Conservation (phyloP, 2,797 vertebrate species). For the Fistularia tabacaria region DNA sequence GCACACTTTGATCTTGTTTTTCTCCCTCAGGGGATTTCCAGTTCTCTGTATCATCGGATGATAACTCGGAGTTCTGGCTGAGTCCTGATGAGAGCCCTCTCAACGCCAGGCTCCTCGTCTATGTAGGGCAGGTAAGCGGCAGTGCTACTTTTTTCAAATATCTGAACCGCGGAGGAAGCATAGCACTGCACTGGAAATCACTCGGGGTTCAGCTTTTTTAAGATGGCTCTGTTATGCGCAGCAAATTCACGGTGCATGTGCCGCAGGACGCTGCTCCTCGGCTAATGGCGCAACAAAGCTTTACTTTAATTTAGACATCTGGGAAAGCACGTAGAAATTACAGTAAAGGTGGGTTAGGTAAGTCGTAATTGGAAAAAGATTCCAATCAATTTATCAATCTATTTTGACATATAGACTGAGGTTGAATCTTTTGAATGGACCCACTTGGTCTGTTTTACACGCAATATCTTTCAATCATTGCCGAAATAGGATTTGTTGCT, state of each 20-base stretch:
- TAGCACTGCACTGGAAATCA: neutral
- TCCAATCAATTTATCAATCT: neutral
- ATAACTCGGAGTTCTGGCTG: constrained; percentile 98
- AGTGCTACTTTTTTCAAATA: constrained; percentile 1
- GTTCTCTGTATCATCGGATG: constrained; percentile 95
- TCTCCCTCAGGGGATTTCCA: constrained; percentile 86
- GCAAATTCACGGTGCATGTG: constrained; percentile 9
- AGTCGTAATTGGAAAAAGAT: too few species aligned
- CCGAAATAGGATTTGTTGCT: too few species aligned
- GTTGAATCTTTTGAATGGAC: neutral
- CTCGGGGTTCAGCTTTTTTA: neutral
- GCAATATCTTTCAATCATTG: too few species aligned
- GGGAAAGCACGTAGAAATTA: constrained; percentile 1
- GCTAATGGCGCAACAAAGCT: constrained; percentile 32
- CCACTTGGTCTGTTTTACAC: neutral
- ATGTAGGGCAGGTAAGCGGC: constrained; percentile 85
- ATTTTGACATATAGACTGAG: neutral
- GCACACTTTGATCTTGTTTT: constrained; percentile 37
- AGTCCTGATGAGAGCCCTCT: constrained; percentile 88
- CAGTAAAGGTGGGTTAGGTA: too few species aligned
- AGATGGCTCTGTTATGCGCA: neutral
- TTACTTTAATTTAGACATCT: constrained; percentile 17
- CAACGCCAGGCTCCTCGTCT: constrained; percentile 85
- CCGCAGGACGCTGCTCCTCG: too few species aligned
- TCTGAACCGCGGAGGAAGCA: neutral